Conservation (phyloP, 2,888 invertebrate species). For the Folsomia candida region DNA sequence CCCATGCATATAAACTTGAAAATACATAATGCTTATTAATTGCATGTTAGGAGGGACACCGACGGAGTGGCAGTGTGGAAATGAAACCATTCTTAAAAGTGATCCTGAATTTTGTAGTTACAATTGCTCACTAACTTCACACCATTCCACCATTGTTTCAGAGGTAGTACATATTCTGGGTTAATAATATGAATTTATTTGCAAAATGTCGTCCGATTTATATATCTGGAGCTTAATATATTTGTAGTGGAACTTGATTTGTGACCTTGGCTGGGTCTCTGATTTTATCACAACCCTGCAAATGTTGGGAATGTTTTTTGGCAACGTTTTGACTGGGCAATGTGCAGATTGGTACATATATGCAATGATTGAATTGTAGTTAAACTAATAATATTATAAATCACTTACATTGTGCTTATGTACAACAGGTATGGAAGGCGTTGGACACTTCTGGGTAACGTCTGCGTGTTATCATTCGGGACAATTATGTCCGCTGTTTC, state of each 20-base stretch:
- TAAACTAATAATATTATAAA: no score
- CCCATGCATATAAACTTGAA: no score
- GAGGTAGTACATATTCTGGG: background rate
- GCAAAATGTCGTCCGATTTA: background rate
- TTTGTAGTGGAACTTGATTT: conserved; percentile 37
- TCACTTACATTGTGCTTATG: no score
- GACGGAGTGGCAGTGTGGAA: conserved; percentile 21
- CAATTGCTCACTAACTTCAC: background rate
- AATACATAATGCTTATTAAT: no score
- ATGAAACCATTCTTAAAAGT: background rate
- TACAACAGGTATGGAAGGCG: conserved; percentile 38
- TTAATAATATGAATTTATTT: background rate
- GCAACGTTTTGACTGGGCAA: conserved; percentile 26
- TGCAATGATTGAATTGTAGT: no score
- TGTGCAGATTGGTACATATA: conserved; percentile 39
- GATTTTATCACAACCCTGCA: conserved; percentile 42
- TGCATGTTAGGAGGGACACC: conserved; percentile 24
- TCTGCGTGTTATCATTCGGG: conserved; percentile 25
- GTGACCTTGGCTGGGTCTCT: conserved; percentile 35
- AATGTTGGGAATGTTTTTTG: conserved; percentile 38
- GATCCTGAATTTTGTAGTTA: conserved; percentile 3
- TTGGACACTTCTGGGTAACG: conserved; percentile 25
- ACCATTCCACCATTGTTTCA: conserved; percentile 3
- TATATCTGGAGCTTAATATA: background rate
- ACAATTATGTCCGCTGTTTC: conserved; percentile 26